A percentile compares a stretch with the other conserved stretches of the same genome.
Evolutionary conservation across 2,888 invertebrate species (phyloP).

Genomic region (Spisula solida): DNA sequence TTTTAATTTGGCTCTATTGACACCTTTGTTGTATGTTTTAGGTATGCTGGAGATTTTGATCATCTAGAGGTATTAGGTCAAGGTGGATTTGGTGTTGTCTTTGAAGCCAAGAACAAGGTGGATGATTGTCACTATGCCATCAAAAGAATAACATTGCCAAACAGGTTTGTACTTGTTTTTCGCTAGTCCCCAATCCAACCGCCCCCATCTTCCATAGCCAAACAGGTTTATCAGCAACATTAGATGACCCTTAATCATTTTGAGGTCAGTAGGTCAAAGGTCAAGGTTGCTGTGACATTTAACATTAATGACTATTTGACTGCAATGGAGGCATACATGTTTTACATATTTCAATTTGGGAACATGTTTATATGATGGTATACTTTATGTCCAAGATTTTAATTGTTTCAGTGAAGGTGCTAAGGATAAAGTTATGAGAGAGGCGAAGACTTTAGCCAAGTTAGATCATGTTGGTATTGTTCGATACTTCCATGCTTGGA

Average conservation of each 20-base stretch:
- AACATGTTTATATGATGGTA: background rate
- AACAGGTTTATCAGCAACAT: too few relatives aligned
- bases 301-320: too few relatives aligned
- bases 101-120: conserved; percentile 96
- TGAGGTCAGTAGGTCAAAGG: too few relatives aligned
- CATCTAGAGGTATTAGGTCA: conserved; percentile 87
- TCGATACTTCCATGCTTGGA: conserved; percentile 98
- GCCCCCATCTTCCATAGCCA: too few relatives aligned
- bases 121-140: conserved; percentile 98
- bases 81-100: conserved; percentile 99
- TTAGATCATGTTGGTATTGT: conserved; percentile 98
- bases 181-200: too few relatives aligned
- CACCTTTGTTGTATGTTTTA: conserved; percentile 82
- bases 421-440: conserved; percentile 95
- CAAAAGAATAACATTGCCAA: conserved; percentile 96
- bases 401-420: conserved; percentile 91
- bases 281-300: too few relatives aligned
- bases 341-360: too few relatives aligned
- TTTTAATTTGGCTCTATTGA: too few relatives aligned
- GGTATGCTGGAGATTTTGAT: conserved; percentile 94
- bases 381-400: background rate
- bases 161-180: conserved; percentile 83
- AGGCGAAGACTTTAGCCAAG: conserved; percentile 97
- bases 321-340: too few relatives aligned
- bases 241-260: too few relatives aligned